phyloP scores from a whole-genome alignment of 2,888 invertebrate genomes.

The Pollenia labialis region DNA sequence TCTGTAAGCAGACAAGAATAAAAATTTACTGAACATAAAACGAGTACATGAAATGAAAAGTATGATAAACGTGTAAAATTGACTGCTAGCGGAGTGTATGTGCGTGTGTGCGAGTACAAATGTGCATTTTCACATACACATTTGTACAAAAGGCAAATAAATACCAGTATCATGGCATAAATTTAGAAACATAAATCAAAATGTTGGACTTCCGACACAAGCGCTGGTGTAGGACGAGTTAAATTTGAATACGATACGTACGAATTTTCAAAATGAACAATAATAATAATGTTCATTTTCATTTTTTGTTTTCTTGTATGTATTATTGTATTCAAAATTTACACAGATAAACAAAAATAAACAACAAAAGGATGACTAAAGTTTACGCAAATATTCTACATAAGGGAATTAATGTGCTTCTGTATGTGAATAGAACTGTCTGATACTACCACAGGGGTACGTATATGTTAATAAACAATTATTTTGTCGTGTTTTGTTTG shows the following conservation, averaged over 20 bases:
- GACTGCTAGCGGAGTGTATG: neutral
- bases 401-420: conserved; percentile 34
- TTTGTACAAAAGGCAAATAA: conserved; percentile 53
- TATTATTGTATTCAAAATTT: conserved; percentile 33
- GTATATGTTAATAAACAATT: conserved; percentile 43
- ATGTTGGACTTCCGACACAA: conserved; percentile 83
- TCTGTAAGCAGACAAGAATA: conserved; percentile 2
- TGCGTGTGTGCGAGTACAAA: neutral
- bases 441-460: conserved; percentile 18
- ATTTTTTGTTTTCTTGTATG: conserved; percentile 1
- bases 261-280: conserved; percentile 62
- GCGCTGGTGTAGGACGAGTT: conserved; percentile 67
- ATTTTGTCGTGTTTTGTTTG: conserved; percentile 20
- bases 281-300: conserved; percentile 20
- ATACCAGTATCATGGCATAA: conserved; percentile 77
- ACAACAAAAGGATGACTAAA: conserved; percentile 60
- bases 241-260: conserved; percentile 75
- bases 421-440: neutral
- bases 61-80: conserved; percentile 59
- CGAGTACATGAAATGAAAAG: conserved; percentile 46
- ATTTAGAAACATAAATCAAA: conserved; percentile 84
- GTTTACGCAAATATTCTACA: conserved; percentile 32
- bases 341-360: conserved; percentile 49
- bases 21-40: conserved; percentile 16
- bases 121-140: conserved; percentile 9